phyloP scores from a whole-genome alignment of 2,888 invertebrate genomes.

The Hydriomena furcata region DNA sequence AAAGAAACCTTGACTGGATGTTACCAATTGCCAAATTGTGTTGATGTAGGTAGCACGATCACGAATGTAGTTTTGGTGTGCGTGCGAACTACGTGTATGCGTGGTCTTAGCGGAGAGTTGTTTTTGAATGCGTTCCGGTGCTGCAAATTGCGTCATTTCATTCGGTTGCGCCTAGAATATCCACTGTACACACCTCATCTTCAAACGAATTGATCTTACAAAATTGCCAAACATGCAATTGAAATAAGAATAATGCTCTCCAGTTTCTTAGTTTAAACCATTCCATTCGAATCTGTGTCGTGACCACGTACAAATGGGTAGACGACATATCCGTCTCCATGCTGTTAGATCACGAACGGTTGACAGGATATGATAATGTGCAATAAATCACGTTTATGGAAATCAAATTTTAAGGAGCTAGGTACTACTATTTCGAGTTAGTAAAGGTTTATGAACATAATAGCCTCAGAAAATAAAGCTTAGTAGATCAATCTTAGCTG shows the following conservation, averaged over 20 bases:
- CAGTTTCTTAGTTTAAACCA: neutral
- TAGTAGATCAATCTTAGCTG: too few relatives aligned
- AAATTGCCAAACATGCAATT: neutral
- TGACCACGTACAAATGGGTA: conserved; percentile 38
- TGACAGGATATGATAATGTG: conserved; percentile 43
- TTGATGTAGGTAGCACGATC: conserved; percentile 50
- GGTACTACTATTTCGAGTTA: neutral
- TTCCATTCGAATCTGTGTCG: conserved; percentile 35
- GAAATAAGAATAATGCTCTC: neutral
- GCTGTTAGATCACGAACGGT: conserved; percentile 47
- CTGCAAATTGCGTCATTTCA: conserved; percentile 45
- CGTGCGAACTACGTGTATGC: conserved; percentile 45
- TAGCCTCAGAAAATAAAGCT: too few relatives aligned
- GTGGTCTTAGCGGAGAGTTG: conserved; percentile 37
- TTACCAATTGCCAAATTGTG: conserved; percentile 59
- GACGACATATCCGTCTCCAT: conserved; percentile 42
- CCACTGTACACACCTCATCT: conserved; percentile 6
- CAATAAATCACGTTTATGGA: conserved; percentile 29
- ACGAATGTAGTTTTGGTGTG: conserved; percentile 44
- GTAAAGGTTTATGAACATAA: too few relatives aligned
- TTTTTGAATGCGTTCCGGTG: conserved; percentile 47
- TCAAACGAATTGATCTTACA: conserved; percentile 2
- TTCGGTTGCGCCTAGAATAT: conserved; percentile 9
- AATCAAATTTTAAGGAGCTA: conserved; percentile 6
- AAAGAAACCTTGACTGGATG: conserved; percentile 57